Evolutionary conservation across 2,888 invertebrate genomes (phyloP), one percentile per base, ranked within the genome.

Genomic region (Phalangium opilio): DNA sequence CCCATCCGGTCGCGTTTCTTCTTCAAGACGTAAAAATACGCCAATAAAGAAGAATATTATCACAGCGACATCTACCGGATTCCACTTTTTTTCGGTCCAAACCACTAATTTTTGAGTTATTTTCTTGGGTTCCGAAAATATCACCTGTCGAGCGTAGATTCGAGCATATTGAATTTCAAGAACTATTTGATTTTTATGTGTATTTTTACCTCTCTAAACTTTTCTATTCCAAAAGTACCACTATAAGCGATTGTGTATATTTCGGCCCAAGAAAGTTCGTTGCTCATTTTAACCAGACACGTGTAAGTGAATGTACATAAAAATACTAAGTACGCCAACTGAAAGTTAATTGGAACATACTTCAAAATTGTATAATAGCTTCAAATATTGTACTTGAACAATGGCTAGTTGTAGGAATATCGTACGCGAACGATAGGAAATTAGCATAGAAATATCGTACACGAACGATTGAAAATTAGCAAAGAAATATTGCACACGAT

Each of bases 81-180:
- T 91, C 93, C 93, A 93, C 77, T 87, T 79, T 62, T 90, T 89
- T 78, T 83, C 83, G 17, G 84, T 81, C 84, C 89, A 91, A 41
- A 93, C 89, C 47, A 82, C 79, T 66, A 91, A 78, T 73, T 93
- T 93, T 72, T 89, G 87, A 60, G 79, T 78, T 62, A 65, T 47
- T 43, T 61, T 61, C n/a, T 59, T 61, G 4, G 67, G 66, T 54
- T 68, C 67, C 7, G 66, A 64, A 10, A 63, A 60, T 12, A 65
- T 59, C 18, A 67, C 58, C 67, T 67, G 58, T 32, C n/a, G 34
- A 20, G 14, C 34, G 14, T 10, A 33, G 14, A 27, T 14, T 7
- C 20, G 20, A 27, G 20, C 34, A 45, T 20, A 50, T n/a, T n/a
- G n/a, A 11, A 15, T 39, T 47, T 27, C 40, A 33, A 41, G 12